Base-by-base conservation (phyloP, 2,113 vertebrate species). In the Ia io region DNA sequence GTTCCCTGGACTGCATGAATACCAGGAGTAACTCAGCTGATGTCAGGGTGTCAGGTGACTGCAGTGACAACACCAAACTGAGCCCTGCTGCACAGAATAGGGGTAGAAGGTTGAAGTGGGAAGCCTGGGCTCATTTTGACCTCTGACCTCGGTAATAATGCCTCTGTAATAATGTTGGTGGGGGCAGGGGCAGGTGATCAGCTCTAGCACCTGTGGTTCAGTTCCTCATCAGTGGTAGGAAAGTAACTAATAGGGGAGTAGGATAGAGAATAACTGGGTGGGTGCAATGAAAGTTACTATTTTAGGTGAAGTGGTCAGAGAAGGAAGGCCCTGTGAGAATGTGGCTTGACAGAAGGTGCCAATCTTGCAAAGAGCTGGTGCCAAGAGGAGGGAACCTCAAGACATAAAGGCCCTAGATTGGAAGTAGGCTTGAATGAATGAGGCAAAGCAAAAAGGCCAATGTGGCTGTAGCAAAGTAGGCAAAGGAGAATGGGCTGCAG, bases 101-200 rank as follows among this genome's bases (percentile, higher is more conserved):
- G 40, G 69, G 30, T 37, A 67, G 44, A 32, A 28, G 30, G 23
- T 30, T 69, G 9, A 6, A 56, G 40, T 11, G 16, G 74, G 73
- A 63, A 14, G 10, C 51, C 25, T 87, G 12, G 77, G 18, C 16
- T 44, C 44, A 67, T 49, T 56, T 61, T 80, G 69, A n/a, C 12
- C 30, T 37, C 74, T 69, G 91, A 89, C 35, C 23, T 96, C 76
- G 67, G 69, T 94, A 96, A 73, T 61, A 61, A 61, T 82, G 65
- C 32, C 40, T 90, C 44, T 90, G 44, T 61, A 70, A 92, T 88
- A 70, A n/a, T 59, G 73, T 9, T 1, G 23, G 11, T 73, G 28
- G 42, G 47, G 6, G 25, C 0, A 18, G 42, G 30, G 7, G 28
- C 82, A 56, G n/a, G 37, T 94, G 28, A 88, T 92, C 18, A 69